Evolutionary conservation across 2,888 invertebrate genomes (phyloP), one percentile per base, ranked within the genome.

Genomic region (Xylophagus ater): DNA sequence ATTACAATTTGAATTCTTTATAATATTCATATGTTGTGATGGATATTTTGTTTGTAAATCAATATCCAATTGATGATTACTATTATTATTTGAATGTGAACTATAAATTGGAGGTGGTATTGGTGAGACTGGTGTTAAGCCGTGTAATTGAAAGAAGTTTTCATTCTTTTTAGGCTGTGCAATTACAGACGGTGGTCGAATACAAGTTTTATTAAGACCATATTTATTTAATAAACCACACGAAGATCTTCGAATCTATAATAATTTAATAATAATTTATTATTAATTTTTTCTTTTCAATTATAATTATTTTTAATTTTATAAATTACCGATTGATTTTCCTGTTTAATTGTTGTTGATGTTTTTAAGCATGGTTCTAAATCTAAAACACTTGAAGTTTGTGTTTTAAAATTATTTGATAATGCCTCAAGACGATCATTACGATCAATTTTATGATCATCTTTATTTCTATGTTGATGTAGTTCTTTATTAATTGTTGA

Each of bases 221-320:
- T 44, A 44, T 29, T 46, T 47, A 17, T 44, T 44, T 28, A 47
- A n/a, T 4, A 43, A 8, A 30, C 43, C 38, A 4, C 38, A 39
- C 8, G 41, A 26, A 6, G 40, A 28, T 29, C 28, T 30, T 37
- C 42, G 38, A 13, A 25, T 15, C 24, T 31, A 35, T 12, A 34
- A 29, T 21, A 13, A 32, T 25, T n/a, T 21, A 38, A 32, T 33
- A 21, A 32, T 38, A 31, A 25, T n/a, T n/a, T n/a, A n/a, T n/a
- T 14, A 38, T 32, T 14, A 25, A 26, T 38, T 32, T 4, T 26
- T 32, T 32, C 32, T 23, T 13, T 43, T 40, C 14, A 37, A 33
- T 6, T 35, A n/a, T 31, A 20, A 42, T 38, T 18, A 32, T 20
- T 26, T 44, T 42, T n/a, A 40, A 31, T 13, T 34, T 34, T 7